Evolutionary conservation across 2,113 vertebrate genomes (phyloP).

Genomic region (Clarias macrocephalus): DNA sequence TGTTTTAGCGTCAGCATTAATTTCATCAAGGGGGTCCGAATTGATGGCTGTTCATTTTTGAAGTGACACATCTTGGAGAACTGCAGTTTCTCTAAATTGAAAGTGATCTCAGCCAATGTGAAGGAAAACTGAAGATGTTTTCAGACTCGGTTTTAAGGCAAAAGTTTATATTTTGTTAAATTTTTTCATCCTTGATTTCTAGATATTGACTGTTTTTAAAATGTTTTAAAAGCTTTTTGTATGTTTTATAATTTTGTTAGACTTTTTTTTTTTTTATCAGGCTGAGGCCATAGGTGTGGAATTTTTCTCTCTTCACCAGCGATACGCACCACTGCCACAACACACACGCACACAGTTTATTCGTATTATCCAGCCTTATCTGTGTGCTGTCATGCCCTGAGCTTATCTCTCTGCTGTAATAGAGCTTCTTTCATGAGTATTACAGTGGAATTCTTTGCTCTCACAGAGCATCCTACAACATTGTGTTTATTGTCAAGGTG

Average conservation of each 20-base stretch:
- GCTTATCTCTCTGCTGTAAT: constrained; percentile 24
- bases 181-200: background rate
- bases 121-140: background rate
- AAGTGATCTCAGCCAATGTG: background rate
- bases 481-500: background rate
- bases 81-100: background rate
- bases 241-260: background rate
- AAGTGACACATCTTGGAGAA: background rate
- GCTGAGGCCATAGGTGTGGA: background rate
- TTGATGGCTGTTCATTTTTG: background rate
- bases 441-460: background rate
- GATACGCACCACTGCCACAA: constrained; percentile 1
- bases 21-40: constrained; percentile 29
- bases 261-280: background rate
- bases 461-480: background rate
- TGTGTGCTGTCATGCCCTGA: constrained; percentile 23
- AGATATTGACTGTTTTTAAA: background rate
- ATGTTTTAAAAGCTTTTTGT: background rate
- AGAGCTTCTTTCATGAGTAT: constrained; percentile 20
- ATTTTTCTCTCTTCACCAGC: background rate
- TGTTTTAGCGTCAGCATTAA: constrained; percentile 36
- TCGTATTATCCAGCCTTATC: constrained; percentile 28
- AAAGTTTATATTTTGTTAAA: background rate
- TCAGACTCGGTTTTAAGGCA: background rate
- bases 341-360: constrained; percentile 35